Percentiles rank a stretch among this genome's conserved stretches.
phyloP scores from a whole-genome alignment of 2,113 vertebrate genomes.

The Syrrhaptes paradoxus region DNA sequence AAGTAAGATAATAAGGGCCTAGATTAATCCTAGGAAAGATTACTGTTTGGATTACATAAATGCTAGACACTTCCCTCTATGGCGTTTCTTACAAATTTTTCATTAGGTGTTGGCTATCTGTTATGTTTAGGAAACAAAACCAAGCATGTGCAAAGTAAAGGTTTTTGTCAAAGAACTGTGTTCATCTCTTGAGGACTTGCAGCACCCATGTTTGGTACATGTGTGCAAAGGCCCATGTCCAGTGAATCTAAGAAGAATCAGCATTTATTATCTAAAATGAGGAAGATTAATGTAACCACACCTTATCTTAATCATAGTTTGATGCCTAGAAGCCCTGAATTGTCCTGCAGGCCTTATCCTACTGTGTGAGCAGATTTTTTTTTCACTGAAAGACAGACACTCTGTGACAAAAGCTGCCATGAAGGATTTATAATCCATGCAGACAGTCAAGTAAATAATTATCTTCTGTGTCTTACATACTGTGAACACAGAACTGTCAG shows the following conservation, averaged over 20 bases:
- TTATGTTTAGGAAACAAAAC: neutral
- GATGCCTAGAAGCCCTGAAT: neutral
- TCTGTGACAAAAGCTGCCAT: neutral
- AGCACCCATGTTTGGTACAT: accelerated
- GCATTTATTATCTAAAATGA: neutral
- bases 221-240: accelerated
- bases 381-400: neutral
- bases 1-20: neutral
- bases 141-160: neutral
- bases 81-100: neutral
- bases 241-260: neutral
- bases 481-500: neutral
- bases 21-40: neutral
- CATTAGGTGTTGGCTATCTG: neutral
- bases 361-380: neutral
- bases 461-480: neutral
- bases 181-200: neutral
- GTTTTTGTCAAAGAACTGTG: accelerated
- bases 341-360: neutral
- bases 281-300: neutral
- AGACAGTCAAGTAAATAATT: neutral
- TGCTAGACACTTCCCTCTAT: neutral
- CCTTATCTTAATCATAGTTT: neutral
- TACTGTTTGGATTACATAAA: neutral
- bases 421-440: neutral